Percentiles rank a stretch among this genome's conserved stretches.
These are phyloP conservation scores for Poeciliopsis turneri DNA, from an alignment of 2,797 vertebrate species.

Conservation along the genomic window DNA sequence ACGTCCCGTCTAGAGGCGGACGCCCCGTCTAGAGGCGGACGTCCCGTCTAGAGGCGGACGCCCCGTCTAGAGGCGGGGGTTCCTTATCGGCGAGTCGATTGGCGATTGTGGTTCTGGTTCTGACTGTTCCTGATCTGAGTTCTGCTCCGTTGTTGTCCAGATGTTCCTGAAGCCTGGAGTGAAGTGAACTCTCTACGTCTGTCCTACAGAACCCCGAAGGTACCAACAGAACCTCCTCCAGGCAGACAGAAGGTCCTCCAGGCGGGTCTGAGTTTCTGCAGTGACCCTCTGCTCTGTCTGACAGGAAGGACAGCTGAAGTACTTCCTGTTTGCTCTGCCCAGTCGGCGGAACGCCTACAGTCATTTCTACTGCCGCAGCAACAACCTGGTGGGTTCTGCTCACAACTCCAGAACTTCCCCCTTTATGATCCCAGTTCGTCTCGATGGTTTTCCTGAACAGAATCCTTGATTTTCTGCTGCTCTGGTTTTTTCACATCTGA, in stretches of 20 bases:
- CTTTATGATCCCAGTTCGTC: no score
- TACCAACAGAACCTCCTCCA: slow-evolving; percentile 46
- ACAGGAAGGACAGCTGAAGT: slow-evolving; percentile 89
- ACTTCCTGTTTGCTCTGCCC: slow-evolving; percentile 90
- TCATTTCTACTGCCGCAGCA: slow-evolving; percentile 93
- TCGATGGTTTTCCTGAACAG: no score
- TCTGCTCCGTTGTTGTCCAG: slow-evolving; percentile 64
- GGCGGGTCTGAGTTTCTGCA: background rate
- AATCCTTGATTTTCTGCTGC: no score
- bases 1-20: no score
- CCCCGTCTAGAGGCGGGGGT: no score
- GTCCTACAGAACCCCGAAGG: slow-evolving; percentile 88
- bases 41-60: no score
- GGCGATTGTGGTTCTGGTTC: background rate
- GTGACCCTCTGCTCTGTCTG: slow-evolving; percentile 4
- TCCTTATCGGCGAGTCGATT: no score
- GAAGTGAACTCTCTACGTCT: slow-evolving; percentile 89
- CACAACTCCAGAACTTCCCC: background rate
- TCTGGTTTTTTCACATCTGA: no score
- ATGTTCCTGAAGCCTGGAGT: slow-evolving; percentile 83
- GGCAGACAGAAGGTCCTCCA: background rate
- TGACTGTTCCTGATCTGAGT: background rate
- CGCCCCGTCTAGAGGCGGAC: no score
- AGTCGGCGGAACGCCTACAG: slow-evolving; percentile 90
- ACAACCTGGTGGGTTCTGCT: slow-evolving; percentile 87